Evolutionary conservation across 1,140 invertebrate genomes (phyloP).

Genomic region (Euglossa dilemma): DNA sequence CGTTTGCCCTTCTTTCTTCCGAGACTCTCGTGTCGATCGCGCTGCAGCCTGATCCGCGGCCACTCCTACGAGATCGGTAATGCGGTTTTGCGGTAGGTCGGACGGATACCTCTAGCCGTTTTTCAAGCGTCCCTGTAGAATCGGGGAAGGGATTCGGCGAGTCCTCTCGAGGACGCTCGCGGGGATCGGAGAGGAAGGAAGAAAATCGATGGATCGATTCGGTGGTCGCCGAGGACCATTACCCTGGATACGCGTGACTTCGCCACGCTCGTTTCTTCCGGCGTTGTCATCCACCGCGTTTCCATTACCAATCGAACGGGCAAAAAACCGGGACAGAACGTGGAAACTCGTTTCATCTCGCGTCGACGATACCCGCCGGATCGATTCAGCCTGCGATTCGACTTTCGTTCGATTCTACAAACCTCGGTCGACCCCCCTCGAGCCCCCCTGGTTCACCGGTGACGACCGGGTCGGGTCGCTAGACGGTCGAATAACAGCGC

Average conservation of each 20-base stretch:
- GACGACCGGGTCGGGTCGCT: background rate
- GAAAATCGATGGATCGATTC: background rate
- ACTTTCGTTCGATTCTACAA: too few relatives aligned
- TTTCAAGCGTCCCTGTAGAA: background rate
- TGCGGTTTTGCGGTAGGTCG: conserved; percentile 34
- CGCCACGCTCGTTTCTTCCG: too few relatives aligned
- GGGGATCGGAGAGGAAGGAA: background rate
- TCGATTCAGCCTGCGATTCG: too few relatives aligned
- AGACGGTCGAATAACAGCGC: conserved; percentile 45
- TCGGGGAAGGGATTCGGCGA: background rate
- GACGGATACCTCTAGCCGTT: background rate
- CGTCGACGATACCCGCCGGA: too few relatives aligned
- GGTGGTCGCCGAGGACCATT: background rate
- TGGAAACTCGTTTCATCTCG: too few relatives aligned
- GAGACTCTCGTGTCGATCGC: background rate
- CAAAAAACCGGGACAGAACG: too few relatives aligned
- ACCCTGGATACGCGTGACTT: background rate
- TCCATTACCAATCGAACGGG: too few relatives aligned
- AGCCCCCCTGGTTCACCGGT: too few relatives aligned
- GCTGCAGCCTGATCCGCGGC: conserved; percentile 31
- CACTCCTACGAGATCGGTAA: background rate
- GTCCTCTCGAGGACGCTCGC: too few relatives aligned
- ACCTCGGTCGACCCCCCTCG: too few relatives aligned
- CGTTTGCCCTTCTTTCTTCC: conserved; percentile 36
- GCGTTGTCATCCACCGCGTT: too few relatives aligned